phyloP scores from a whole-genome alignment of 2,113 vertebrate genomes.

The Siphamia tubifer region DNA sequence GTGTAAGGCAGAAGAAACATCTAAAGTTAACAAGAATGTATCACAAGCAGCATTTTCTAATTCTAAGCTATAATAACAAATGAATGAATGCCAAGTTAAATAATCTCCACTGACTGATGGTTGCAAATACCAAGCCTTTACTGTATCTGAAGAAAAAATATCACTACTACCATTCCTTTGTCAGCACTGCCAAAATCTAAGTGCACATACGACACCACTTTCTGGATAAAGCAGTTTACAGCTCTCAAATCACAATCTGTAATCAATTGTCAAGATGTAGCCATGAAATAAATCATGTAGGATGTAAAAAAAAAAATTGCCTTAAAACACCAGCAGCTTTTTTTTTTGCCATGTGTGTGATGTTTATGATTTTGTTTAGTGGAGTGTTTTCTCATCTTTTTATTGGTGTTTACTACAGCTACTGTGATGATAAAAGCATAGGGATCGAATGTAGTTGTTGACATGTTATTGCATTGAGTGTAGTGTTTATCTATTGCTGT shows the following conservation, averaged over 20 bases:
- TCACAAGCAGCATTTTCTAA: slow-evolving; percentile 12
- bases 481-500: slow-evolving; percentile 65
- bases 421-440: slow-evolving; percentile 52
- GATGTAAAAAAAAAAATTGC: slow-evolving; percentile 81
- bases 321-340: slow-evolving; percentile 83
- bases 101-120: too few relatives aligned
- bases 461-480: slow-evolving; percentile 68
- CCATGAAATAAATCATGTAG: slow-evolving; percentile 65
- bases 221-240: slow-evolving; percentile 21
- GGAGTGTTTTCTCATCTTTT: slow-evolving; percentile 55
- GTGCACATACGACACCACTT: slow-evolving; percentile 37
- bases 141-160: slow-evolving; percentile 31
- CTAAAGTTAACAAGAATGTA: slow-evolving; percentile 1
- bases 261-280: slow-evolving; percentile 40
- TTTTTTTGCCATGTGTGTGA: slow-evolving; percentile 64
- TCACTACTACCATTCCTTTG: slow-evolving; percentile 15
- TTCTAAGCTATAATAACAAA: background rate
- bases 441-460: slow-evolving; percentile 78
- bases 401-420: slow-evolving; percentile 58
- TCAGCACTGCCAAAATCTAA: slow-evolving; percentile 73
- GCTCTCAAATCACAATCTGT: slow-evolving; percentile 24
- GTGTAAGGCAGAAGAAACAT: slow-evolving; percentile 2
- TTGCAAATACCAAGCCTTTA: slow-evolving; percentile 20
- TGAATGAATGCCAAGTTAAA: slow-evolving; percentile 1
- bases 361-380: slow-evolving; percentile 64